Evolutionary conservation across 23 tunicate species (phyloP).

Genomic region (Halocynthia aurantium): DNA sequence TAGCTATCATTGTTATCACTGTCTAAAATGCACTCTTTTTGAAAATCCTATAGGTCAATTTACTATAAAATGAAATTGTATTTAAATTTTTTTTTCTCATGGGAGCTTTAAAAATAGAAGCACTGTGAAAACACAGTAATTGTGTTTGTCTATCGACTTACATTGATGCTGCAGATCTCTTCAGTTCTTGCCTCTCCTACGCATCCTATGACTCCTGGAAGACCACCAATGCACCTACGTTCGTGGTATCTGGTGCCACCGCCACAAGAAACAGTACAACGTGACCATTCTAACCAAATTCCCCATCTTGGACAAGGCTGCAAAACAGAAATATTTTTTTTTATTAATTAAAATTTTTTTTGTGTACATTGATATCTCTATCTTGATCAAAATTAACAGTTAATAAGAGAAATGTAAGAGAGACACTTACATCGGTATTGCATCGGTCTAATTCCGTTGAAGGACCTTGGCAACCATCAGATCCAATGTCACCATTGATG

Average conservation of each 20-base stretch:
- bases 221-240: conserved; percentile 35
- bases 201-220: conserved; percentile 49
- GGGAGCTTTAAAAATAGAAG: too few species aligned
- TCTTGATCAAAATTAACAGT: too few species aligned
- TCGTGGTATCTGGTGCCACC: conserved; percentile 32
- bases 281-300: conserved; percentile 34
- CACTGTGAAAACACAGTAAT: too few species aligned
- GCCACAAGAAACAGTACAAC: conserved; percentile 62
- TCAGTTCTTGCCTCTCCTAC: conserved; percentile 22
- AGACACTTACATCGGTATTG: conserved; percentile 5
- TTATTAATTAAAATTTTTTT: too few species aligned
- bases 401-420: too few species aligned
- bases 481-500: conserved; percentile 28
- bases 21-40: too few species aligned
- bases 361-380: too few species aligned
- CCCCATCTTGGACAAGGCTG: conserved; percentile 77
- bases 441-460: background rate
- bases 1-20: too few species aligned
- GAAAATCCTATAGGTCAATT: too few species aligned
- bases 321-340: background rate
- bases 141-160: background rate
- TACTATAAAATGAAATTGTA: too few species aligned
- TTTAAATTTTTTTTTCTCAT: too few species aligned
- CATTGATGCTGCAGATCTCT: conserved; percentile 23
- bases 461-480: conserved; percentile 24